Evolutionary conservation across 2,797 vertebrate species (phyloP).

Genomic region (Cynopterus sphinx): DNA sequence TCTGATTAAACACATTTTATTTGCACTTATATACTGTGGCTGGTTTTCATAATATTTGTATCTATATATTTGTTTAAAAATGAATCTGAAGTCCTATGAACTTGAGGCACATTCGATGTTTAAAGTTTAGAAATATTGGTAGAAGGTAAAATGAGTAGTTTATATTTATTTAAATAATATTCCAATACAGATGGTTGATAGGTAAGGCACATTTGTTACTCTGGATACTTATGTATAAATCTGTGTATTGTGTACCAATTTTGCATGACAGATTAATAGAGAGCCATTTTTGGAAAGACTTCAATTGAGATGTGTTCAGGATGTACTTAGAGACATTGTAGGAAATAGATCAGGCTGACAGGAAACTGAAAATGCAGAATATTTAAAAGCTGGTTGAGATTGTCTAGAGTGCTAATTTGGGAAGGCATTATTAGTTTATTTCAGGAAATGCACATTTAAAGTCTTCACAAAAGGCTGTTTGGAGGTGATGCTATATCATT

Average conservation of each 20-base stretch:
- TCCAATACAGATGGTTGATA: background rate
- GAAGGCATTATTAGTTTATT: slow-evolving; percentile 77
- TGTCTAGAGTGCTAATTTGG: slow-evolving; percentile 73
- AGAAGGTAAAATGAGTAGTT: slow-evolving; percentile 28
- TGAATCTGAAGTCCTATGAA: background rate
- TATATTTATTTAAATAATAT: slow-evolving; percentile 22
- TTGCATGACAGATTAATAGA: slow-evolving; percentile 52
- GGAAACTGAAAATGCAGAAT: slow-evolving; percentile 60
- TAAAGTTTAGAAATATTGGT: slow-evolving; percentile 25
- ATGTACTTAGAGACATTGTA: slow-evolving; percentile 67
- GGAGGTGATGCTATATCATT: slow-evolving; percentile 38
- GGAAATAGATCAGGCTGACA: slow-evolving; percentile 60
- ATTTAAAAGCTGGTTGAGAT: slow-evolving; percentile 61
- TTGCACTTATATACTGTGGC: background rate
- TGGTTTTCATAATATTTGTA: slow-evolving; percentile 7
- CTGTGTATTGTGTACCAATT: background rate
- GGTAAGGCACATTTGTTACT: slow-evolving; percentile 28
- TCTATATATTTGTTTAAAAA: slow-evolving; percentile 6
- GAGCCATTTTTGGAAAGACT: slow-evolving; percentile 55
- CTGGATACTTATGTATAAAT: background rate
- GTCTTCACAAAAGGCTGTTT: slow-evolving; percentile 21
- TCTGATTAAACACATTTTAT: background rate
- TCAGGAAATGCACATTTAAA: slow-evolving; percentile 69
- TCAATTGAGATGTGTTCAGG: slow-evolving; percentile 52
- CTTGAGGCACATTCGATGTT: slow-evolving; percentile 13